Evolutionary conservation across 2,113 vertebrate genomes (phyloP).

Genomic region (Empidonax traillii): DNA sequence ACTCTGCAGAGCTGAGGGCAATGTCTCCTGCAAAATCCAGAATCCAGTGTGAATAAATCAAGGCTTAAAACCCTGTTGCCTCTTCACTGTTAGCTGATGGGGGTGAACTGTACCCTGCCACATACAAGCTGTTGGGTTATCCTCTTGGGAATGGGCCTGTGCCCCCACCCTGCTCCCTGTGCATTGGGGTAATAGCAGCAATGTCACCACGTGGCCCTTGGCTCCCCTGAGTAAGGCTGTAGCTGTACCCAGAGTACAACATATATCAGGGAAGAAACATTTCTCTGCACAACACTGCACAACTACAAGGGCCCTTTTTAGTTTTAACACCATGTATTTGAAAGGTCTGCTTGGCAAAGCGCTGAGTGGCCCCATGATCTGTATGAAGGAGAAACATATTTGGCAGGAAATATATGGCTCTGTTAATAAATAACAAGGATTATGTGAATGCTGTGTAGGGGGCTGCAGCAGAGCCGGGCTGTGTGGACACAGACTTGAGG

Average conservation of each 20-base stretch:
- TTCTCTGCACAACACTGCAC: not conserved
- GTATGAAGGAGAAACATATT: not conserved
- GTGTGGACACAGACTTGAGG: not conserved
- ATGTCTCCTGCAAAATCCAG: not conserved
- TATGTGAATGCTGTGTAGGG: not conserved
- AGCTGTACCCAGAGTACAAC: not conserved
- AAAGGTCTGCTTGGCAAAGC: not conserved
- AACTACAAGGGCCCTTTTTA: not conserved
- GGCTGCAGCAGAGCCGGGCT: not conserved
- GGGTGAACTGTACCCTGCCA: not conserved
- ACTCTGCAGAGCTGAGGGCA: not conserved
- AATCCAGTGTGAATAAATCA: not conserved
- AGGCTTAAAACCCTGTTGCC: not conserved
- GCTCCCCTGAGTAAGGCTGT: not conserved
- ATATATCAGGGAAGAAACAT: not conserved
- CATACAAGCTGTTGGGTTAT: not conserved
- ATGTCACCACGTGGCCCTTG: fast-evolving
- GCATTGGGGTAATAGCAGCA: not conserved
- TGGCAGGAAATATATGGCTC: not conserved
- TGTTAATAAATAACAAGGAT: not conserved
- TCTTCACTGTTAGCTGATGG: not conserved
- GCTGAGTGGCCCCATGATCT: not conserved
- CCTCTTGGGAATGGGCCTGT: not conserved
- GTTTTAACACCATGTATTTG: not conserved
- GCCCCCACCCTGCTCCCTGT: not conserved